These are phyloP conservation scores for Belgica antarctica DNA, from an alignment of 2,888 invertebrate species.

Conservation along the genomic window DNA sequence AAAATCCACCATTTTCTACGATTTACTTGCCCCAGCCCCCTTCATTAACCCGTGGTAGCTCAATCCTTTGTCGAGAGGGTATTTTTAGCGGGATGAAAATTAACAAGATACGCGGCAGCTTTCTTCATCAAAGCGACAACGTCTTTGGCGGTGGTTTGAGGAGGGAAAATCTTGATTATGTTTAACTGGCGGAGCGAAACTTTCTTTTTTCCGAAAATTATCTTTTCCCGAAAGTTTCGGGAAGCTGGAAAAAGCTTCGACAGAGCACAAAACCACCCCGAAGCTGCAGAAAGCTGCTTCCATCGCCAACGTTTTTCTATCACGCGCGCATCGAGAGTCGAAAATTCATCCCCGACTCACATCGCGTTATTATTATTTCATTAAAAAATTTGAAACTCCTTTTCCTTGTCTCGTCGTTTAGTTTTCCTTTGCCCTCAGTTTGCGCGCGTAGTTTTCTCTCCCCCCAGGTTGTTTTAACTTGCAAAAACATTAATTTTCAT, in stretches of 20 bases:
- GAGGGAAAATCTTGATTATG: constrained; percentile 36
- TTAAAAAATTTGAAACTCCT: constrained; percentile 39
- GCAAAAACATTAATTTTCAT: constrained; percentile 37
- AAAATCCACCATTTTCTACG: too few species aligned
- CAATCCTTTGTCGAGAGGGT: too few species aligned
- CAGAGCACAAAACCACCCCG: constrained; percentile 12
- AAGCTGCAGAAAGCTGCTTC: constrained; percentile 40
- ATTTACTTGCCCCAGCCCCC: too few species aligned
- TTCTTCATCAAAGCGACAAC: constrained; percentile 23
- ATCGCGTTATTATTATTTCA: constrained; percentile 39
- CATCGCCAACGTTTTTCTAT: not conserved
- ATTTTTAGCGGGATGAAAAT: not conserved
- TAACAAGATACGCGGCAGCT: constrained; percentile 33
- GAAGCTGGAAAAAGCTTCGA: constrained; percentile 7
- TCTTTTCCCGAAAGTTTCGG: not conserved
- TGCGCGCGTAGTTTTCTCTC: constrained; percentile 14
- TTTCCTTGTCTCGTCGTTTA: constrained; percentile 36
- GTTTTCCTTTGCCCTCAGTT: constrained; percentile 12
- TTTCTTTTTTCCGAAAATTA: constrained; percentile 23
- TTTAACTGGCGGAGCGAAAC: constrained; percentile 36
- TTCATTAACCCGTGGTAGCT: too few species aligned
- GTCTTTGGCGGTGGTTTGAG: too few species aligned
- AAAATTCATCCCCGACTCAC: constrained; percentile 23
- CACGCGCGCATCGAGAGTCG: not conserved
- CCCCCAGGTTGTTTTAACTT: constrained; percentile 38